A percentile compares a stretch with the other conserved stretches of the same genome.
Evolutionary conservation across 2,113 vertebrate genomes (phyloP).

Genomic region (Actenoides lindsayi): DNA sequence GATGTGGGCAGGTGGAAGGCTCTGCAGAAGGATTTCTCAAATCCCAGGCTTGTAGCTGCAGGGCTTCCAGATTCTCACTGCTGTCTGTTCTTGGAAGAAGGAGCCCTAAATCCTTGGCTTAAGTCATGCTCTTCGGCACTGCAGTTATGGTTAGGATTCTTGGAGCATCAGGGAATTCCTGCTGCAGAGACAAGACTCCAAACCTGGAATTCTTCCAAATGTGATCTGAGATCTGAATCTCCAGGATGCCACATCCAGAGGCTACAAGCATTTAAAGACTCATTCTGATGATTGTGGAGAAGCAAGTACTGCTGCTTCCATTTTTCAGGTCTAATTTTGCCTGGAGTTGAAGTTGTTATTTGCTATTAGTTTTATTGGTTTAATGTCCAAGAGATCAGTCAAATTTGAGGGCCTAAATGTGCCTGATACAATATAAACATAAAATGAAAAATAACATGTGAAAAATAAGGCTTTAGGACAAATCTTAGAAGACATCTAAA

Average conservation of each 20-base stretch:
- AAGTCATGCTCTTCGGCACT: not conserved
- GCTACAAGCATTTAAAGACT: not conserved
- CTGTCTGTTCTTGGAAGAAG: not conserved
- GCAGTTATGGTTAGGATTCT: not conserved
- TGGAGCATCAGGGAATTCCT: not conserved
- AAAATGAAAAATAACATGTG: not conserved
- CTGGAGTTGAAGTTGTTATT: not conserved
- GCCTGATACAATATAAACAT: not conserved
- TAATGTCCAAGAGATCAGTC: not conserved
- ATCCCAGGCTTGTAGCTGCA: not conserved
- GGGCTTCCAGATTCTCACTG: not conserved
- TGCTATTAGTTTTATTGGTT: not conserved
- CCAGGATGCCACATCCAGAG: not conserved
- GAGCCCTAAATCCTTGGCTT: not conserved
- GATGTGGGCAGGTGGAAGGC: not conserved
- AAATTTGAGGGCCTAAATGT: not conserved
- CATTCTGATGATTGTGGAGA: not conserved
- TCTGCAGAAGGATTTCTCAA: accelerated
- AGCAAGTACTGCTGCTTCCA: not conserved
- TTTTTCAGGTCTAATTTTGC: not conserved
- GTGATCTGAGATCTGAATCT: not conserved
- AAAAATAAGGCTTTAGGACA: not conserved
- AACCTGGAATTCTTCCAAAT: not conserved
- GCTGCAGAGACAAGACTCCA: not conserved
- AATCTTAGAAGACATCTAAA: not conserved